Conservation (phyloP, 2,113 vertebrate species). For the Lontra canadensis region DNA sequence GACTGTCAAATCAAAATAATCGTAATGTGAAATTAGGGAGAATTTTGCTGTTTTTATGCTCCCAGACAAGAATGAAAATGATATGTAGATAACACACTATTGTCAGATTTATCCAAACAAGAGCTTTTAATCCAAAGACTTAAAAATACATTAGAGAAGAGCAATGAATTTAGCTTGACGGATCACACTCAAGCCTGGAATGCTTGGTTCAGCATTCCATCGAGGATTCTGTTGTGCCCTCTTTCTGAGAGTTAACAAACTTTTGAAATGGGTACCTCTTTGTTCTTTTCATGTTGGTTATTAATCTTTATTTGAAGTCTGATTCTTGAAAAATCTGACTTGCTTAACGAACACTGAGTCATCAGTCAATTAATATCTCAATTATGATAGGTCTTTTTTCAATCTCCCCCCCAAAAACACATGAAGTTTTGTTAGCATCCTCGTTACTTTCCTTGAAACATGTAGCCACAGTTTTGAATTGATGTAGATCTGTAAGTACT, state of each 20-base stretch:
- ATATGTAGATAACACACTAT: slow-evolving; percentile 71
- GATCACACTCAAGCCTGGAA: slow-evolving; percentile 12
- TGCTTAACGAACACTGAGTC: slow-evolving; percentile 32
- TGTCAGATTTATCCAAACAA: slow-evolving; percentile 77
- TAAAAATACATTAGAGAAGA: slow-evolving; percentile 61
- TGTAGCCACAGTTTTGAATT: not conserved
- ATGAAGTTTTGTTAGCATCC: not conserved
- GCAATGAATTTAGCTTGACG: slow-evolving; percentile 51
- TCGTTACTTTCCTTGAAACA: slow-evolving; percentile 29
- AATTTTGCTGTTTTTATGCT: slow-evolving; percentile 66
- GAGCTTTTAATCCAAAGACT: slow-evolving; percentile 71
- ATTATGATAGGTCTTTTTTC: not conserved
- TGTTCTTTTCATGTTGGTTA: not conserved
- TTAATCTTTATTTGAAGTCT: slow-evolving; percentile 29
- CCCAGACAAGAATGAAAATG: slow-evolving; percentile 75
- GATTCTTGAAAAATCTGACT: slow-evolving; percentile 33
- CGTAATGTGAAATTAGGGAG: slow-evolving; percentile 66
- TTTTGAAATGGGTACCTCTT: not conserved
- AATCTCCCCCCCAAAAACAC: not conserved
- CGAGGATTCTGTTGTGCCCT: not conserved
- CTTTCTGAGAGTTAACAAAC: not conserved
- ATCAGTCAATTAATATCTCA: slow-evolving; percentile 56
- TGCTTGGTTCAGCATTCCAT: slow-evolving; percentile 42
- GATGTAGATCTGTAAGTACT: not conserved
- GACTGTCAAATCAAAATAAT: slow-evolving; percentile 59